Evolutionary conservation across 2,888 invertebrate species (phyloP).

Genomic region (Ethmia dodecea): DNA sequence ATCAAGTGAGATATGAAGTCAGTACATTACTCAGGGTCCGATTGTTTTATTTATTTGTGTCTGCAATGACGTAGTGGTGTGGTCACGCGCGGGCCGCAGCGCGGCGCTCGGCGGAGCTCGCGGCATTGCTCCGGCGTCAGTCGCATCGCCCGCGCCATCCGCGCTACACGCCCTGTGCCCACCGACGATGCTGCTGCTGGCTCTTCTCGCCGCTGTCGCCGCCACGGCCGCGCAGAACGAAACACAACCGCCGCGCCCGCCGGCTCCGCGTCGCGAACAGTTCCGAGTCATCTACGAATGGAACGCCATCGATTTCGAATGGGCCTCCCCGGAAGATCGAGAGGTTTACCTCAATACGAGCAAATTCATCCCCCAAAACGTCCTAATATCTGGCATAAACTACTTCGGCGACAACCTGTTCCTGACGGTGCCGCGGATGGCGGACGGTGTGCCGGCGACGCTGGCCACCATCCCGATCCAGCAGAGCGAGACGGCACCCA

Average conservation of each 20-base stretch:
- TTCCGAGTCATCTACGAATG: constrained; percentile 86
- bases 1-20: constrained; percentile 23
- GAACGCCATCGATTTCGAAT: constrained; percentile 83
- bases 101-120: constrained; percentile 27
- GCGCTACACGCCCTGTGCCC: constrained; percentile 49
- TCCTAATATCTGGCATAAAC: constrained; percentile 82
- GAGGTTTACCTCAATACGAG: constrained; percentile 73
- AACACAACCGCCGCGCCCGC: constrained; percentile 38
- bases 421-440: constrained; percentile 83
- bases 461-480: constrained; percentile 76
- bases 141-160: constrained; percentile 50
- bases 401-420: constrained; percentile 82
- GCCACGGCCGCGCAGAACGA: constrained; percentile 62
- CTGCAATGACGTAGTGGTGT: constrained; percentile 34
- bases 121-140: constrained; percentile 42
- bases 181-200: constrained; percentile 46
- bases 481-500: constrained; percentile 72
- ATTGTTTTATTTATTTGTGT: constrained; percentile 33
- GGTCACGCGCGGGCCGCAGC: constrained; percentile 41
- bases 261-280: constrained; percentile 63
- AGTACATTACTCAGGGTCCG: constrained; percentile 26
- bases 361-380: constrained; percentile 82
- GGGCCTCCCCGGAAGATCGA: constrained; percentile 77
- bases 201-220: constrained; percentile 48
- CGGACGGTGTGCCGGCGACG: constrained; percentile 83